Evolutionary conservation across 2,888 invertebrate species (phyloP).

Genomic region (Andrena camellia): DNA sequence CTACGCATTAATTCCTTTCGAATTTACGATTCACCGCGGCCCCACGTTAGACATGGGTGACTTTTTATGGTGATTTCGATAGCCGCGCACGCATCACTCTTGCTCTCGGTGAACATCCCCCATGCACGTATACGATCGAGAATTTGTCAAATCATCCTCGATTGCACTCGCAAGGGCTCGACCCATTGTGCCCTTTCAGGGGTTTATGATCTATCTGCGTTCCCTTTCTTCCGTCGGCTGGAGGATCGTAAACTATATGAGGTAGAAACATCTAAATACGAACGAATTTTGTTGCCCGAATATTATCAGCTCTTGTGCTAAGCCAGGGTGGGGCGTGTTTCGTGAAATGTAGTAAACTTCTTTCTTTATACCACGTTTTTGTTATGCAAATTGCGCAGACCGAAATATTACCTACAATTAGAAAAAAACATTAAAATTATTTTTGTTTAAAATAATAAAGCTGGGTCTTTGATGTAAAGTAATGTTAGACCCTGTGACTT

Average conservation of each 20-base stretch:
- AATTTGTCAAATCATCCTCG: constrained; percentile 79
- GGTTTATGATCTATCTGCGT: constrained; percentile 73
- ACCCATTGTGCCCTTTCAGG: constrained; percentile 72
- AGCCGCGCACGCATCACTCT: constrained; percentile 60
- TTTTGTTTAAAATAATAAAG: too few relatives aligned
- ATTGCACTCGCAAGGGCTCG: constrained; percentile 69
- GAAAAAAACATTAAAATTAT: too few relatives aligned
- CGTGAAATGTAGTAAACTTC: background rate
- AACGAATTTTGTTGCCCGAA: constrained; percentile 62
- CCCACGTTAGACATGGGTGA: constrained; percentile 60
- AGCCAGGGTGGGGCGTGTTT: background rate
- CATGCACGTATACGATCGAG: constrained; percentile 61
- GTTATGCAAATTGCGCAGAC: too few relatives aligned
- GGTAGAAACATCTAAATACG: constrained; percentile 81
- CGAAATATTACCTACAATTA: too few relatives aligned
- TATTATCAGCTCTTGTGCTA: constrained; percentile 15
- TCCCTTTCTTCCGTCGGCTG: constrained; percentile 73
- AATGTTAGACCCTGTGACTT: too few relatives aligned
- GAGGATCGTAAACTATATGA: constrained; percentile 82
- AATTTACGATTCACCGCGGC: constrained; percentile 60
- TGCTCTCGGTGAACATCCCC: constrained; percentile 50
- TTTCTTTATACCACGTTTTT: too few relatives aligned
- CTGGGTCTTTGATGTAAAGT: too few relatives aligned
- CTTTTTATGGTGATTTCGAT: constrained; percentile 79
- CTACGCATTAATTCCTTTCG: constrained; percentile 64